A percentile compares a stretch with the other conserved stretches of the same genome.
phyloP scores from a whole-genome alignment of 2,113 vertebrate species.

The Cryptoleucopteryx plumbea region DNA sequence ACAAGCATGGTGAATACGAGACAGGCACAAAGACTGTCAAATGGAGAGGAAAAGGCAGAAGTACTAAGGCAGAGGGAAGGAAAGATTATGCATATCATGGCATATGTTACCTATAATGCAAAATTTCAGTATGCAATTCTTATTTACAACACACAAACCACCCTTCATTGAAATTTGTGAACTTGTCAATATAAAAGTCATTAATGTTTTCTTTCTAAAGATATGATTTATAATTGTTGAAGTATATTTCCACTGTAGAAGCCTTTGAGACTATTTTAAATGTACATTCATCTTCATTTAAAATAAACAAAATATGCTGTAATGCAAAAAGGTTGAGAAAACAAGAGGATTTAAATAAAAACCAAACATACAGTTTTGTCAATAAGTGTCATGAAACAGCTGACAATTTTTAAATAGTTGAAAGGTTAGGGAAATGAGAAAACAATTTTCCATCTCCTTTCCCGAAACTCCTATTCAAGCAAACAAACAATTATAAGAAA shows the following conservation, averaged over 20 bases:
- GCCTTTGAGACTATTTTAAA: background rate
- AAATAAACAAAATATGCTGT: conserved; percentile 20
- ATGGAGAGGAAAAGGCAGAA: background rate
- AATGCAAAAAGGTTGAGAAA: background rate
- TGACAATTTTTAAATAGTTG: background rate
- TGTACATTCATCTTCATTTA: background rate
- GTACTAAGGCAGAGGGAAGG: background rate
- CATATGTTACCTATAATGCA: background rate
- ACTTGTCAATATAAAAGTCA: background rate
- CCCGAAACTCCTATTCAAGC: background rate
- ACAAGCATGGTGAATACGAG: rapidly evolving
- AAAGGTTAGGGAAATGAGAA: conserved; percentile 11
- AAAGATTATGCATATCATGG: background rate
- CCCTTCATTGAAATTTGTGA: background rate
- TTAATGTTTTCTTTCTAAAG: background rate
- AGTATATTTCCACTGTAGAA: background rate
- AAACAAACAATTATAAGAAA: background rate
- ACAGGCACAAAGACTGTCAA: background rate
- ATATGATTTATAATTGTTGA: background rate
- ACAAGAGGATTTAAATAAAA: conserved; percentile 24
- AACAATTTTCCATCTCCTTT: background rate
- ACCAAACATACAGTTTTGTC: background rate
- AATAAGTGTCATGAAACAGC: background rate
- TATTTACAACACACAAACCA: background rate
- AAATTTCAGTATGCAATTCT: background rate